Conservation (phyloP, 2,888 invertebrate species). For the Conchocele bisecta region DNA sequence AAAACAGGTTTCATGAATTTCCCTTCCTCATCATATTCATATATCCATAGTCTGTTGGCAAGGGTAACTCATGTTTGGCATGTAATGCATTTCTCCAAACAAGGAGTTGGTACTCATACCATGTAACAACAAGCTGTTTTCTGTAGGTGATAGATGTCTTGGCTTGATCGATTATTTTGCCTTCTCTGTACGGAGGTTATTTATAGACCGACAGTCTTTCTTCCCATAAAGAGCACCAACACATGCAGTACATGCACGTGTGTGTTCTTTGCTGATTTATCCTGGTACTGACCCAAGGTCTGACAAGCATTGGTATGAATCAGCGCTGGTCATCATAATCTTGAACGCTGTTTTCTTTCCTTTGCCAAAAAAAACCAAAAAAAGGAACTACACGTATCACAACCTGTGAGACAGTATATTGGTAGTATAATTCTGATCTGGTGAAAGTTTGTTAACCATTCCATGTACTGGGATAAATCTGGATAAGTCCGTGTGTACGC, state of each 20-base stretch:
- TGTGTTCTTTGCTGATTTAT: background rate
- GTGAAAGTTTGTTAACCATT: background rate
- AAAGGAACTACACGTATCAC: slow-evolving; percentile 20
- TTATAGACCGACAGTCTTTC: background rate
- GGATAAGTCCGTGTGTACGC: slow-evolving; percentile 1
- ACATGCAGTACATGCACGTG: background rate
- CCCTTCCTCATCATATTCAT: too few relatives aligned
- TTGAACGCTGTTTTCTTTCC: slow-evolving; percentile 22
- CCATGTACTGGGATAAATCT: slow-evolving; percentile 18
- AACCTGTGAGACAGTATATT: slow-evolving; percentile 25
- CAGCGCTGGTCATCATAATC: background rate
- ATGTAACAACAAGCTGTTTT: too few relatives aligned
- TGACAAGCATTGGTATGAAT: background rate
- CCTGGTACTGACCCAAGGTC: background rate
- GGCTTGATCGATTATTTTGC: too few relatives aligned
- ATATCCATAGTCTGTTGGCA: too few relatives aligned
- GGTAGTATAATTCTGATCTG: too few relatives aligned
- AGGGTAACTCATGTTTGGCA: too few relatives aligned
- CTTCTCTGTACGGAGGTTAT: background rate
- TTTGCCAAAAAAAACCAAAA: too few relatives aligned
- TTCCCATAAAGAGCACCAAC: slow-evolving; percentile 12
- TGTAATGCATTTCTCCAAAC: too few relatives aligned
- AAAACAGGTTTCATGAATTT: too few relatives aligned
- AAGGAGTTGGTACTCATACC: too few relatives aligned
- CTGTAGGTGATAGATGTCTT: too few relatives aligned